Evolutionary conservation across 1,140 invertebrate genomes (phyloP).

Genomic region (Bombus confusus): DNA sequence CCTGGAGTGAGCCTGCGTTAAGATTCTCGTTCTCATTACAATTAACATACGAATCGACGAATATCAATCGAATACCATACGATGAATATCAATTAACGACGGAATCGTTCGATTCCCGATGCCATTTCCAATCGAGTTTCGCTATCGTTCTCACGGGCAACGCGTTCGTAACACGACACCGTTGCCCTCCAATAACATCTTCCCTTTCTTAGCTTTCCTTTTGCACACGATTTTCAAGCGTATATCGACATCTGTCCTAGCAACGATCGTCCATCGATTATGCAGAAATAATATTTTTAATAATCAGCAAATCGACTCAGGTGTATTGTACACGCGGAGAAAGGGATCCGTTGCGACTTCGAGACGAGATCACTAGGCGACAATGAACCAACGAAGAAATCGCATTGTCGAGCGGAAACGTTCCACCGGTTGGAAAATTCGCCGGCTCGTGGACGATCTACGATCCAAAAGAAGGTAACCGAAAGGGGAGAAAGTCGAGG

Average conservation of each 20-base stretch:
- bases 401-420: slow-evolving; percentile 53
- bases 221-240: slow-evolving; percentile 12
- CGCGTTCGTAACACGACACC: slow-evolving; percentile 50
- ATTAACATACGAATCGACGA: neutral
- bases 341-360: slow-evolving; percentile 64
- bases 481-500: neutral
- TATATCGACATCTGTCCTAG: slow-evolving; percentile 27
- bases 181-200: slow-evolving; percentile 13
- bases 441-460: slow-evolving; percentile 6
- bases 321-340: neutral
- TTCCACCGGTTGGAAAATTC: slow-evolving; percentile 11
- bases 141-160: slow-evolving; percentile 51
- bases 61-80: neutral
- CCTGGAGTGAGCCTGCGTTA: neutral
- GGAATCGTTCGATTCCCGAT: neutral
- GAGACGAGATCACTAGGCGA: slow-evolving; percentile 4
- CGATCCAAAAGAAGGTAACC: neutral
- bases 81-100: slow-evolving; percentile 39
- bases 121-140: neutral
- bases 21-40: neutral
- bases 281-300: slow-evolving; percentile 78
- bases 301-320: slow-evolving; percentile 64
- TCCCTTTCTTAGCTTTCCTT: neutral
- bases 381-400: slow-evolving; percentile 52
- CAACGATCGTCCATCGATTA: slow-evolving; percentile 66